A percentile compares a stretch with the other conserved stretches of the same genome.
These are phyloP conservation scores for Uloborus plumipes DNA, from an alignment of 2,888 invertebrate genomes.

Conservation along the genomic window DNA sequence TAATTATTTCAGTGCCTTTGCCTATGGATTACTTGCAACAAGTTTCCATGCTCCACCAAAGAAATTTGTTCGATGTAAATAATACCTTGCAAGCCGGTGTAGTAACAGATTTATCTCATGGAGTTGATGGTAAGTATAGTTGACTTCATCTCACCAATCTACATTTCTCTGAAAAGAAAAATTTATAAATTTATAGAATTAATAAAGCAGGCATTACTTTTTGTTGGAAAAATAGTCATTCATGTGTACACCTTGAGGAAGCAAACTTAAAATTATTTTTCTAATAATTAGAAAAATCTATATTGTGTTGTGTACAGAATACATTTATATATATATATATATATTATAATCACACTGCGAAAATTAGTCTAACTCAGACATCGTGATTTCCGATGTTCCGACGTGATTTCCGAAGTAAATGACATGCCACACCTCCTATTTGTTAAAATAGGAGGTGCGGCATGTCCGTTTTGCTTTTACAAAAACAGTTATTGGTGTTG, in stretches of 20 bases:
- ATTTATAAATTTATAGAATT: background rate
- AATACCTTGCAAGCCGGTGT: conserved; percentile 31
- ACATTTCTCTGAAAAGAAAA: no score
- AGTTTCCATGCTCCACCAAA: conserved; percentile 72
- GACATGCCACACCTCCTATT: no score
- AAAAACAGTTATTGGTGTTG: no score
- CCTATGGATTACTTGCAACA: conserved; percentile 76
- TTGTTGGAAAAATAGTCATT: background rate
- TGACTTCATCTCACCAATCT: background rate
- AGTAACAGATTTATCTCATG: conserved; percentile 30
- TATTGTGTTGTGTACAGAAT: no score
- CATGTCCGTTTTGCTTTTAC: no score
- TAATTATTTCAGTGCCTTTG: conserved; percentile 32
- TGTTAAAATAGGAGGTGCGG: no score
- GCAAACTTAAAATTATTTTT: background rate
- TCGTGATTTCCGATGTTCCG: no score
- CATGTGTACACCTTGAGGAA: background rate
- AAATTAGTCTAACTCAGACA: no score
- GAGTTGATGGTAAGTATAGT: conserved; percentile 37
- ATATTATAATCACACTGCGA: no score
- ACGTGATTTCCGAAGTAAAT: no score
- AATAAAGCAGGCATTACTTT: background rate
- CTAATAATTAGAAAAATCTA: background rate
- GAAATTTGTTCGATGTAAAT: conserved; percentile 69
- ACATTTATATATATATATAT: no score